phyloP scores from a whole-genome alignment of 2,113 vertebrate genomes.

The Hyperopisus bebe region DNA sequence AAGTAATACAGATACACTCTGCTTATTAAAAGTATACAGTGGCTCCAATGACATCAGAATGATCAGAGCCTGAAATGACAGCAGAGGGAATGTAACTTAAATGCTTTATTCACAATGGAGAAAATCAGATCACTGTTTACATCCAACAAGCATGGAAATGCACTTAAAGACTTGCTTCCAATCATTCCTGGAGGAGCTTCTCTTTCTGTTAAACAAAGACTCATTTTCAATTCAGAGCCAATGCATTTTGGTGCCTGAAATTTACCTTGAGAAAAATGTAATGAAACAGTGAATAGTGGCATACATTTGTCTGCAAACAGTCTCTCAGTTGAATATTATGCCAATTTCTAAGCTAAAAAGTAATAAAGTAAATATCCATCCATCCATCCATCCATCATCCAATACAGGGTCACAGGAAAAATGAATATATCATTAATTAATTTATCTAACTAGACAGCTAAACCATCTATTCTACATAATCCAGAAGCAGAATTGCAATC shows the following conservation, averaged over 20 bases:
- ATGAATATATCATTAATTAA: neutral
- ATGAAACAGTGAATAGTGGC: neutral
- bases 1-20: neutral
- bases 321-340: neutral
- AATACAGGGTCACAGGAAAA: neutral
- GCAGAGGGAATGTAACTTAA: neutral
- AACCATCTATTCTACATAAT: neutral
- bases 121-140: neutral
- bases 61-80: neutral
- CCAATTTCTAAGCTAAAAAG: neutral
- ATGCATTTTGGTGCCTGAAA: neutral
- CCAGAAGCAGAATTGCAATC: neutral
- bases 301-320: neutral
- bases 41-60: neutral
- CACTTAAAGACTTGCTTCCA: neutral
- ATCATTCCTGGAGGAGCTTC: neutral
- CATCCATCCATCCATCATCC: neutral
- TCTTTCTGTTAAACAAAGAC: neutral
- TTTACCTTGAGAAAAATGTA: neutral
- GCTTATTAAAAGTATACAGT: neutral
- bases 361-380: neutral
- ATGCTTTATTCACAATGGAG: neutral
- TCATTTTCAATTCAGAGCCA: neutral
- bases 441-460: neutral
- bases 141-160: neutral